These are phyloP conservation scores for Mus pahari DNA, from an alignment of 2,113 vertebrate species.

Conservation along the genomic window DNA sequence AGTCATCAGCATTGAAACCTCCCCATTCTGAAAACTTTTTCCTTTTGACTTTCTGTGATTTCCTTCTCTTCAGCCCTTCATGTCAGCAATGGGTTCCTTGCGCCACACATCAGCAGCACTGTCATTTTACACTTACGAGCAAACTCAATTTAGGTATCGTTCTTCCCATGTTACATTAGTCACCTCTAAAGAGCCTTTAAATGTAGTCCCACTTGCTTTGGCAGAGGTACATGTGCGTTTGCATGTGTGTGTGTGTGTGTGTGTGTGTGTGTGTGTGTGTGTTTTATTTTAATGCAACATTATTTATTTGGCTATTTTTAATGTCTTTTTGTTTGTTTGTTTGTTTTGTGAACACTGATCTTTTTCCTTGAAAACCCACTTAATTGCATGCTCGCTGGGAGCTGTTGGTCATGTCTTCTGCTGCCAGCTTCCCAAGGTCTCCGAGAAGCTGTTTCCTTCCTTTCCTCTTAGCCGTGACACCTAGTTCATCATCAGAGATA, in stretches of 20 bases:
- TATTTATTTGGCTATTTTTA: conserved; percentile 75
- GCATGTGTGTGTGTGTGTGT: neutral
- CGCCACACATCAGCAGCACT: neutral
- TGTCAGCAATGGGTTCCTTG: neutral
- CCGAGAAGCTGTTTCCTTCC: conserved; percentile 71
- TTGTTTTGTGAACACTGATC: conserved; percentile 71
- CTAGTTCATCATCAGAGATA: conserved; percentile 86
- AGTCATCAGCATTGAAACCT: neutral
- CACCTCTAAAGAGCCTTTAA: conserved; percentile 6
- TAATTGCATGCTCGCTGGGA: conserved; percentile 79
- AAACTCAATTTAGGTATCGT: neutral
- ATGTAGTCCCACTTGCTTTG: conserved; percentile 39
- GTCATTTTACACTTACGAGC: conserved; percentile 19
- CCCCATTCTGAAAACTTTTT: neutral
- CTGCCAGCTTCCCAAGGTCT: conserved; percentile 81
- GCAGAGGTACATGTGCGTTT: neutral
- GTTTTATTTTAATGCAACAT: conserved; percentile 47
- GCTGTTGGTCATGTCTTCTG: conserved; percentile 73
- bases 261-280: neutral
- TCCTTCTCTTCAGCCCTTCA: neutral
- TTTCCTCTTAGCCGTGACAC: conserved; percentile 78
- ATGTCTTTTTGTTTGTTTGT: conserved; percentile 23
- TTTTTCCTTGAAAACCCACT: conserved; percentile 80
- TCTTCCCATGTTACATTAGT: neutral
- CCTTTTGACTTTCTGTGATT: neutral